phyloP scores from a whole-genome alignment of 2,797 vertebrate genomes.

The Miichthys miiuy region DNA sequence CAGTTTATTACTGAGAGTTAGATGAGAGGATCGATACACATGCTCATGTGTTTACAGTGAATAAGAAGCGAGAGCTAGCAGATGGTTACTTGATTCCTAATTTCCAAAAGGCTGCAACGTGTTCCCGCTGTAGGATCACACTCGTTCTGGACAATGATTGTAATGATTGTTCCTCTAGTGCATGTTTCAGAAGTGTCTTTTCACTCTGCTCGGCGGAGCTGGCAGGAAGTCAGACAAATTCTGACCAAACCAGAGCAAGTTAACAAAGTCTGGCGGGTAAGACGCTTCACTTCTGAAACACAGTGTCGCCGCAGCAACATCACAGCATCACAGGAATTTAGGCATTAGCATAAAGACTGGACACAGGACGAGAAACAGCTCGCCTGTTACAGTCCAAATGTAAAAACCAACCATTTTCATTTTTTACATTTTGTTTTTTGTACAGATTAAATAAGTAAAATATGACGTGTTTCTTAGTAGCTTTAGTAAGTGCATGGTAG shows the following conservation, averaged over 20 bases:
- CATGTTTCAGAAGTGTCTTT: no score
- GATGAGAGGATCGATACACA: conserved; percentile 2
- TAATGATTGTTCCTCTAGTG: no score
- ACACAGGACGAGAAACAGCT: background rate
- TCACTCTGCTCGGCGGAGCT: no score
- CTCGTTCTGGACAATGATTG: no score
- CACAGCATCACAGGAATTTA: no score
- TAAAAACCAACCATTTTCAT: background rate
- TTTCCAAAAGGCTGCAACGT: no score
- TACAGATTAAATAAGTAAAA: conserved; percentile 18
- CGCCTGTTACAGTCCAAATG: background rate
- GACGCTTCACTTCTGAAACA: no score
- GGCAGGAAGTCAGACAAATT: no score
- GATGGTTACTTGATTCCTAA: background rate
- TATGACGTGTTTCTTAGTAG: background rate
- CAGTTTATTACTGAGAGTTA: conserved; percentile 11
- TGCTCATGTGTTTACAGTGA: background rate
- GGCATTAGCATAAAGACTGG: background rate
- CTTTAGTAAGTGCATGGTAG: conserved; percentile 1
- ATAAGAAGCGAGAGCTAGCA: conserved; percentile 23
- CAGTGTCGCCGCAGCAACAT: no score
- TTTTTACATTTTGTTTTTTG: background rate
- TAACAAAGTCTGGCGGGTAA: no score
- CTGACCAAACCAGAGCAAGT: no score
- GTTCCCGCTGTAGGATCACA: no score